phyloP scores from a whole-genome alignment of 2,797 vertebrate genomes.

The Cossypha caffra region DNA sequence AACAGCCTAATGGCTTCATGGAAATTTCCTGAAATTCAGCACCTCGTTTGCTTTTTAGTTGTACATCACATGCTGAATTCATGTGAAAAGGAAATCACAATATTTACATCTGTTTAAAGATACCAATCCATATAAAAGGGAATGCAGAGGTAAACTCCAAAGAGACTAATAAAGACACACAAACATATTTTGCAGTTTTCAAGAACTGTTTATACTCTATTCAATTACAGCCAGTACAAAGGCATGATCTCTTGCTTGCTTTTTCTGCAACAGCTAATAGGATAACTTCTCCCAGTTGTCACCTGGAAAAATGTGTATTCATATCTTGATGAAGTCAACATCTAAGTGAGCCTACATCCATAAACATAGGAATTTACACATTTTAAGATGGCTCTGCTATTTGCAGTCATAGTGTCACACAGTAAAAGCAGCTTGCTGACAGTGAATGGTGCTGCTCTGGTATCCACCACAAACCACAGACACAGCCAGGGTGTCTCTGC shows the following conservation, averaged over 20 bases:
- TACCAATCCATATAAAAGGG: conserved; percentile 57
- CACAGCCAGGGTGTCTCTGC: neutral
- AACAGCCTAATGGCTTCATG: neutral
- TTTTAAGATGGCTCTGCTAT: conserved; percentile 47
- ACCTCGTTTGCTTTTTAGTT: conserved; percentile 31
- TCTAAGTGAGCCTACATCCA: conserved; percentile 59
- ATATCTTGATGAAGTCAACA: conserved; percentile 48
- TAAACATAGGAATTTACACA: conserved; percentile 60
- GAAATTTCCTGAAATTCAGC: conserved; percentile 57
- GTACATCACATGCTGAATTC: conserved; percentile 45
- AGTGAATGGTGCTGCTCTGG: neutral
- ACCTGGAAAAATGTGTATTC: conserved; percentile 43
- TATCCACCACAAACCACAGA: neutral
- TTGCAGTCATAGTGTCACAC: conserved; percentile 36
- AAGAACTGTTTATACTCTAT: conserved; percentile 37
- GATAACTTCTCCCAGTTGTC: conserved; percentile 59
- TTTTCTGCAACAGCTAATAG: conserved; percentile 55
- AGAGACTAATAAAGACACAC: conserved; percentile 60
- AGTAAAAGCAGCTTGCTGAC: conserved; percentile 12
- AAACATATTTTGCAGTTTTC: conserved; percentile 66
- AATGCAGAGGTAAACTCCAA: conserved; percentile 59
- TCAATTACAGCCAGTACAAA: conserved; percentile 51
- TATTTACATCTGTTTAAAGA: conserved; percentile 60
- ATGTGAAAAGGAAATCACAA: conserved; percentile 60
- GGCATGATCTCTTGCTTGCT: conserved; percentile 44